A percentile compares a stretch with the other conserved stretches of the same genome.
Conservation (phyloP, 2,113 vertebrate species). For the Sinocyclocheilus grahami region DNA sequence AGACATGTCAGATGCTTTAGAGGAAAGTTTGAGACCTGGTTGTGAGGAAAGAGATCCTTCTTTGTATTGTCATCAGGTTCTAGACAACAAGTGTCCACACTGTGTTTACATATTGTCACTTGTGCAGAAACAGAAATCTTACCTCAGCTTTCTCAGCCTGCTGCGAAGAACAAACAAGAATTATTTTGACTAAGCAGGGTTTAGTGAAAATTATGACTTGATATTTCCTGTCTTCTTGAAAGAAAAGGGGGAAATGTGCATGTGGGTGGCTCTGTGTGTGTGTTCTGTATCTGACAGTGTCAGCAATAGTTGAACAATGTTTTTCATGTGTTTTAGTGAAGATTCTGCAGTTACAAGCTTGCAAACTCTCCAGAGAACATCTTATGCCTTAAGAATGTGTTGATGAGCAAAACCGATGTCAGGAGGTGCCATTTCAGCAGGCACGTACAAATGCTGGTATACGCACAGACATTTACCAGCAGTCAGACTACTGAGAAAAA, state of each 20-base stretch:
- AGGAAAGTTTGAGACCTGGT: neutral
- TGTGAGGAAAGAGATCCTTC: neutral
- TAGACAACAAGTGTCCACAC: neutral
- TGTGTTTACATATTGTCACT: neutral
- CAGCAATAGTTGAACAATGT: constrained; percentile 37
- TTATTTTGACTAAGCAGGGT: constrained; percentile 16
- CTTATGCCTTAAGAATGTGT: constrained; percentile 44
- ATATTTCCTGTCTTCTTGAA: neutral
- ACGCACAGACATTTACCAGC: neutral
- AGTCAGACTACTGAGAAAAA: neutral
- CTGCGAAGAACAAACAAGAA: neutral
- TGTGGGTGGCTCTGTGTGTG: constrained; percentile 54
- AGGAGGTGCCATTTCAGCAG: constrained; percentile 40
- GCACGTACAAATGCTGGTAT: constrained; percentile 13
- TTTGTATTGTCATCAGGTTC: neutral
- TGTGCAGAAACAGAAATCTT: neutral
- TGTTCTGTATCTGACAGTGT: constrained; percentile 55
- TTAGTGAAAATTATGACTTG: neutral
- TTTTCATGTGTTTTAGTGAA: constrained; percentile 38
- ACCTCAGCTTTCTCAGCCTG: neutral
- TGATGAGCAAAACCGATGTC: constrained; percentile 57
- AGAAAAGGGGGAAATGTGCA: neutral
- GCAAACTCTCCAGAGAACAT: constrained; percentile 34
- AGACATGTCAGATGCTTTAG: neutral
- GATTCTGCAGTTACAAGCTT: constrained; percentile 15